Conservation (phyloP, 2,888 invertebrate genomes). For the Nymphalis urticae region DNA sequence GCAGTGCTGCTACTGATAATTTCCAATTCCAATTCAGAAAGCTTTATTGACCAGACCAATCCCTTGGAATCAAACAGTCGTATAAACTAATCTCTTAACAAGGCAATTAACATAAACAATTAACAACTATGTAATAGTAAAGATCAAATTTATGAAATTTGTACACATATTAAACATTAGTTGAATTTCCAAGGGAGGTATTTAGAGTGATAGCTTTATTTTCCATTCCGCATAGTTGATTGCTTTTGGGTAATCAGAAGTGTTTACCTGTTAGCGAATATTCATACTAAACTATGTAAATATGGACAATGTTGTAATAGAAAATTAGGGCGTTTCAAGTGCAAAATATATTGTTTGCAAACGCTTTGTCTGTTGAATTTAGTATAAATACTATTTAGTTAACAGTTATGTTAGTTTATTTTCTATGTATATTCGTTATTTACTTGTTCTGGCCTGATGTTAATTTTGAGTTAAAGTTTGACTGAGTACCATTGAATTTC, state of each 20-base stretch:
- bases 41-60: no score
- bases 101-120: no score
- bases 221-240: constrained; percentile 30
- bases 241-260: constrained; percentile 31
- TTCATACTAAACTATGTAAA: constrained; percentile 14
- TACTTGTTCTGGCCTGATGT: no score
- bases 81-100: no score
- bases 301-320: not conserved
- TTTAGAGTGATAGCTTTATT: constrained; percentile 30
- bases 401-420: not conserved
- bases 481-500: no score
- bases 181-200: constrained; percentile 16
- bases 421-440: no score
- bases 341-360: not conserved
- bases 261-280: constrained; percentile 22
- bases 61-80: no score
- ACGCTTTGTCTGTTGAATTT: not conserved
- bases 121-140: no score
- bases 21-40: no score
- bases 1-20: no score
- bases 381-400: not conserved
- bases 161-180: not conserved
- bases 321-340: not conserved
- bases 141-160: no score
- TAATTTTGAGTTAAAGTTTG: no score